A percentile compares a stretch with the other conserved stretches of the same genome.
Evolutionary conservation across 30 jellyfish, hydroid and myxozoan genomes (phyloP).

Genomic region (Cassiopea xamachana): DNA sequence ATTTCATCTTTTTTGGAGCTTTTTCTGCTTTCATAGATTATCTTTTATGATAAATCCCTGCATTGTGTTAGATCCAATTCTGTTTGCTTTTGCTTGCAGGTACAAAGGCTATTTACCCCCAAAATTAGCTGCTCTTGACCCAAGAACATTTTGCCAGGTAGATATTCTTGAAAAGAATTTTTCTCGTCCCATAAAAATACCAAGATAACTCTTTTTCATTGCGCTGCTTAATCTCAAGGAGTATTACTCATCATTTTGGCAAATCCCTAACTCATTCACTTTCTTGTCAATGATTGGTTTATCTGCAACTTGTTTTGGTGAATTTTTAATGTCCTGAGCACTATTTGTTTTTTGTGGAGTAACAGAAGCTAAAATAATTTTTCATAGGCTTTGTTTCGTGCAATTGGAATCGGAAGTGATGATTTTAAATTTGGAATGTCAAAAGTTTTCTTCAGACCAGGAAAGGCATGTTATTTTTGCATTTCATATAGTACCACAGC

Average conservation of each 20-base stretch:
- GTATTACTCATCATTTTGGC: too few relatives aligned
- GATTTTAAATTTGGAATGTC: constrained; percentile 98
- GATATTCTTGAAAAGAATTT: background rate
- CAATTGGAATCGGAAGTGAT: constrained; percentile 94
- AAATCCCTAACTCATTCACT: too few relatives aligned
- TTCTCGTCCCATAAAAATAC: too few relatives aligned
- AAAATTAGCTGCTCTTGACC: constrained; percentile 86
- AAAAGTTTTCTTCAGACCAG: constrained; percentile 97
- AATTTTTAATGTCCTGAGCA: too few relatives aligned
- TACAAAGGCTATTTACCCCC: constrained; percentile 88
- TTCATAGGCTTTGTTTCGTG: constrained; percentile 90
- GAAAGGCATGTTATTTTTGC: constrained; percentile 75
- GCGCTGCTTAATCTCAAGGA: too few relatives aligned
- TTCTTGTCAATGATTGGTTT: too few relatives aligned
- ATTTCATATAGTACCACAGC: background rate
- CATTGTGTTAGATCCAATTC: background rate
- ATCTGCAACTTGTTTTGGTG: too few relatives aligned
- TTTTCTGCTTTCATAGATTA: background rate
- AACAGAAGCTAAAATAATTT: background rate
- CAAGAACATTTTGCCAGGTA: constrained; percentile 95
- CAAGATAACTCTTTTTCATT: too few relatives aligned
- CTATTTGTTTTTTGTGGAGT: background rate
- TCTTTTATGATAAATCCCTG: background rate
- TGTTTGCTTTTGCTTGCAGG: constrained; percentile 40
- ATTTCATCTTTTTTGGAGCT: too few relatives aligned